Conservation (phyloP, 2,113 vertebrate species). For the Probosciger aterrimus region DNA sequence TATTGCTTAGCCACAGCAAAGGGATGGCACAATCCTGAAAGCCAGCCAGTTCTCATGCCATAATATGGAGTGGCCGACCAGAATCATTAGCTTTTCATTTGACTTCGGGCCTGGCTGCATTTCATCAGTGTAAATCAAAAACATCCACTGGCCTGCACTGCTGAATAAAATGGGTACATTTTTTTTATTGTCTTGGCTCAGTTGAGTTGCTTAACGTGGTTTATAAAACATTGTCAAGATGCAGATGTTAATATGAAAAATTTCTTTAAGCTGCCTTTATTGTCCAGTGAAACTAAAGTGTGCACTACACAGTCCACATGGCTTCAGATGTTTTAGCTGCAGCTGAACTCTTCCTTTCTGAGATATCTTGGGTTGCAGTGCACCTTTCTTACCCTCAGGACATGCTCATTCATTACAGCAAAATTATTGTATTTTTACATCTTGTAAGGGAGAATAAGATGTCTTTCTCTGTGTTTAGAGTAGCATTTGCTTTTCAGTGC, state of each 20-base stretch:
- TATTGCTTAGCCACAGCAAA: background rate
- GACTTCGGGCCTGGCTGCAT: background rate
- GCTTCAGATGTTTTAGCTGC: background rate
- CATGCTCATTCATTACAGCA: background rate
- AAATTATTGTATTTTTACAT: background rate
- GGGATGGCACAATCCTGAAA: background rate
- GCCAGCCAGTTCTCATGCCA: background rate
- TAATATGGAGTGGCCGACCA: background rate
- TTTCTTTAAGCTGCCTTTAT: background rate
- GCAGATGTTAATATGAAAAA: background rate
- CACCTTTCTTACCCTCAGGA: background rate
- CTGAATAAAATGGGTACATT: background rate
- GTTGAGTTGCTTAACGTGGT: background rate
- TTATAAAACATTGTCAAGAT: background rate
- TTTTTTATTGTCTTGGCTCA: background rate
- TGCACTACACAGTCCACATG: background rate
- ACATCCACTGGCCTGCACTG: background rate
- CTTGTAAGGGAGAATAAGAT: background rate
- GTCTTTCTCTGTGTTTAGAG: background rate
- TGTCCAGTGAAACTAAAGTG: background rate
- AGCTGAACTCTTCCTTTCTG: background rate
- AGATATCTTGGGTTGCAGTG: background rate
- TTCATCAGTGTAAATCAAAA: slow-evolving; percentile 27
- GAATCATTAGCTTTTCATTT: background rate
- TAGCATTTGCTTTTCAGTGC: background rate